Evolutionary conservation across 2,888 invertebrate genomes (phyloP).

Genomic region (Apodemia zela): DNA sequence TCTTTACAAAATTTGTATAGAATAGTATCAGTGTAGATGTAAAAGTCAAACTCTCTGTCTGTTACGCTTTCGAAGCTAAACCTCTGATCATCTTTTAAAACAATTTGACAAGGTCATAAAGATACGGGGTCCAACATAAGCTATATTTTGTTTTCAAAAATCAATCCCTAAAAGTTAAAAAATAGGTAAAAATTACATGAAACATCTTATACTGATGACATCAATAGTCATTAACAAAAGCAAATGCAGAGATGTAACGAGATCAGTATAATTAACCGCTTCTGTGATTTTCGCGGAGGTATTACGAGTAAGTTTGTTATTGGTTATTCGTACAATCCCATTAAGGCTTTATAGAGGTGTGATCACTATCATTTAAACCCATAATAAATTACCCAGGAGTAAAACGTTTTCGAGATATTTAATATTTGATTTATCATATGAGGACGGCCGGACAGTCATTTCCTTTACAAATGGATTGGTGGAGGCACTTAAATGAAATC

Average conservation of each 20-base stretch:
- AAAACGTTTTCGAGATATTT: constrained; percentile 6
- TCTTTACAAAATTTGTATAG: no score
- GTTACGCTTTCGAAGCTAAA: no score
- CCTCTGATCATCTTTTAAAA: no score
- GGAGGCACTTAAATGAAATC: constrained; percentile 8
- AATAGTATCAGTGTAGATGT: no score
- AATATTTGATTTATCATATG: constrained; percentile 12
- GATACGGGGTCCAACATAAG: no score
- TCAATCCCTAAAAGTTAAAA: no score
- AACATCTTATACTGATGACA: no score
- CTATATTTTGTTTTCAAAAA: no score
- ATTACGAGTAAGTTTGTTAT: not conserved
- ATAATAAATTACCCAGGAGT: constrained; percentile 3
- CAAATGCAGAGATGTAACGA: not conserved
- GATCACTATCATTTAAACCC: constrained; percentile 2
- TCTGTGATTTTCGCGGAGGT: not conserved
- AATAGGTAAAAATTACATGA: no score
- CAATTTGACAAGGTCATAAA: no score
- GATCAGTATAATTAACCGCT: not conserved
- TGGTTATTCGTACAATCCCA: constrained; percentile 12
- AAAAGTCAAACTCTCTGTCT: no score
- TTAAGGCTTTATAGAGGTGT: constrained; percentile 9
- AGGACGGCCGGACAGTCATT: constrained; percentile 9
- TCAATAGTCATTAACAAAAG: no score
- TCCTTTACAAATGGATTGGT: constrained; percentile 7